Conservation (phyloP, 2,888 invertebrate species). For the Dorcus parallelipipedus region DNA sequence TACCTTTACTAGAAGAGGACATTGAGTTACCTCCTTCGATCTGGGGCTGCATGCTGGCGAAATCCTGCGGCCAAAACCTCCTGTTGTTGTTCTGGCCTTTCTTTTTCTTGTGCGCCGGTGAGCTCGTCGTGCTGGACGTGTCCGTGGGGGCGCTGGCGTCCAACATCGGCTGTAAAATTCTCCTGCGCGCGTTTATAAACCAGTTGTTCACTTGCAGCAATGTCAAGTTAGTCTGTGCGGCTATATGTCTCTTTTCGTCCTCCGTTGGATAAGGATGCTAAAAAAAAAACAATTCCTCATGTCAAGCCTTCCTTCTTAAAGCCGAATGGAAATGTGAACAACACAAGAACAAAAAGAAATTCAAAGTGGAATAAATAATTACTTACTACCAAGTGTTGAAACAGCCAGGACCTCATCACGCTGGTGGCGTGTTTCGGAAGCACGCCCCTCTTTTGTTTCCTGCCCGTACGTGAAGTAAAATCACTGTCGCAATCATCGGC, state of each 20-base stretch:
- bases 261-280: slow-evolving; percentile 95
- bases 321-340: no score
- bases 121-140: slow-evolving; percentile 32
- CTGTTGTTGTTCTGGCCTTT: slow-evolving; percentile 62
- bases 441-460: slow-evolving; percentile 81
- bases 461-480: slow-evolving; percentile 50
- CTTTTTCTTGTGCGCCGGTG: slow-evolving; percentile 51
- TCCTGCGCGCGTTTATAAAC: slow-evolving; percentile 90
- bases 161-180: slow-evolving; percentile 90
- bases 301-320: background rate
- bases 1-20: background rate
- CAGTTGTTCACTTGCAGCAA: slow-evolving; percentile 87
- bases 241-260: slow-evolving; percentile 88
- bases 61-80: slow-evolving; percentile 72
- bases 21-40: slow-evolving; percentile 57
- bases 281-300: background rate
- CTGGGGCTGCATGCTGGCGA: slow-evolving; percentile 59
- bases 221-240: slow-evolving; percentile 84
- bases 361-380: background rate
- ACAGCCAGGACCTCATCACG: slow-evolving; percentile 94
- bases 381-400: slow-evolving; percentile 91
- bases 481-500: slow-evolving; percentile 58
- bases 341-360: background rate
- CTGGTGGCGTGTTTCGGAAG: slow-evolving; percentile 94
- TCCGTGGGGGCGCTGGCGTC: slow-evolving; percentile 60